These are phyloP conservation scores for Epinotia nisella DNA, from an alignment of 2,888 invertebrate species.

Conservation along the genomic window DNA sequence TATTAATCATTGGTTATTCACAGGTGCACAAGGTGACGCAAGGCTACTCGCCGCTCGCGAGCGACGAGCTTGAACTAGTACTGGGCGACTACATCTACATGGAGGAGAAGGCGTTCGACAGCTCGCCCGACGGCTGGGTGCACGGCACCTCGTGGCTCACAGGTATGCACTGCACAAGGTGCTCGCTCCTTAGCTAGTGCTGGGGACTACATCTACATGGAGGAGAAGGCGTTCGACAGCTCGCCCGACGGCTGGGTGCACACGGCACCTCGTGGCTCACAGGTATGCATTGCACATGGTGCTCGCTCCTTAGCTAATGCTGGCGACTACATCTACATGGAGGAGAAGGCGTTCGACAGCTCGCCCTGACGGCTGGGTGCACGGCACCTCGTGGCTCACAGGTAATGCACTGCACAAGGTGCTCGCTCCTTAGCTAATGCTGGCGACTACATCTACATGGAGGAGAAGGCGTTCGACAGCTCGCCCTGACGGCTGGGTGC, in stretches of 20 bases:
- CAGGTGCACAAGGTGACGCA: conserved; percentile 92
- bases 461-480: conserved; percentile 88
- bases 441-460: conserved; percentile 90
- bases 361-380: conserved; percentile 81
- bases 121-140: conserved; percentile 94
- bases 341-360: conserved; percentile 88
- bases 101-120: conserved; percentile 88
- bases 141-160: conserved; percentile 93
- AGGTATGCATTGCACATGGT: conserved; percentile 81
- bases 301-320: conserved; percentile 85
- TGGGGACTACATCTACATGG: conserved; percentile 95
- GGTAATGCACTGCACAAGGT: conserved; percentile 70
- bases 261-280: conserved; percentile 93
- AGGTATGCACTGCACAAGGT: conserved; percentile 81
- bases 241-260: conserved; percentile 95
- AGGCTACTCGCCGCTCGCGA: conserved; percentile 89
- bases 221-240: conserved; percentile 88
- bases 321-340: conserved; percentile 90
- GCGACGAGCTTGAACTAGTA: conserved; percentile 93
- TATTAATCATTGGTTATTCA: conserved; percentile 47
- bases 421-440: conserved; percentile 85
- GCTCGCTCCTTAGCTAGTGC: conserved; percentile 89
- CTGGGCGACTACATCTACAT: conserved; percentile 95
- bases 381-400: conserved; percentile 31
- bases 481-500: conserved; percentile 81